phyloP scores from a whole-genome alignment of 2,888 invertebrate genomes.

The Drosophila subquinaria region DNA sequence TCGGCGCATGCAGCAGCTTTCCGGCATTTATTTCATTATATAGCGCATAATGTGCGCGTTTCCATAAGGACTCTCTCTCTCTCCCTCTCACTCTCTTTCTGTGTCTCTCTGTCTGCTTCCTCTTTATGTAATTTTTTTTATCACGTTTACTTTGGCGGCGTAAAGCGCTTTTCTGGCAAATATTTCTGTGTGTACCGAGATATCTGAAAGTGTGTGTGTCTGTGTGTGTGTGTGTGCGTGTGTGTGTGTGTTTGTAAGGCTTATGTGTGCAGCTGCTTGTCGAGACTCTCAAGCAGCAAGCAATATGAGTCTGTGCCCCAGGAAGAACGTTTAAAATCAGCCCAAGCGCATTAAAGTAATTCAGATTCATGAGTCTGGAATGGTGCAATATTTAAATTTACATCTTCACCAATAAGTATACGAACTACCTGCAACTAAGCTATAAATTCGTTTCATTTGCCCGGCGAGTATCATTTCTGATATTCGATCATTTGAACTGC shows the following conservation, averaged over 20 bases:
- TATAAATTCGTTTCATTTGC: neutral
- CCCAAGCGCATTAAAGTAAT: slow-evolving; percentile 34
- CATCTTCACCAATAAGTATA: neutral
- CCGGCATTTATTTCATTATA: slow-evolving; percentile 76
- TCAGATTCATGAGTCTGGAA: slow-evolving; percentile 18
- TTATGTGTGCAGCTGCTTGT: slow-evolving; percentile 25
- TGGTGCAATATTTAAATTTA: slow-evolving; percentile 31
- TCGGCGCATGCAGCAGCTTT: slow-evolving; percentile 49
- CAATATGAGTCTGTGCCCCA: slow-evolving; percentile 1
- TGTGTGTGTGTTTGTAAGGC: neutral
- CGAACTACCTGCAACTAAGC: neutral
- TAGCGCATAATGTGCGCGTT: slow-evolving; percentile 55
- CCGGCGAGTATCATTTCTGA: slow-evolving; percentile 8
- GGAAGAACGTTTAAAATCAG: slow-evolving; percentile 28
- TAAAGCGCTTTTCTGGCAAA: slow-evolving; percentile 60
- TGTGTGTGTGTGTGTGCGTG: neutral
- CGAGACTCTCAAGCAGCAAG: slow-evolving; percentile 6
- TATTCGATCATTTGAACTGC: slow-evolving; percentile 32
- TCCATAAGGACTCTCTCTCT: slow-evolving; percentile 35
- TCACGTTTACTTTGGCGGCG: slow-evolving; percentile 41
- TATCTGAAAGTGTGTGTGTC: slow-evolving; percentile 3
- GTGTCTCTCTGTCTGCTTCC: neutral
- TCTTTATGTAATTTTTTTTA: slow-evolving; percentile 24
- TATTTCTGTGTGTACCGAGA: slow-evolving; percentile 39
- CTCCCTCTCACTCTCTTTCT: neutral